A percentile compares a stretch with the other conserved stretches of the same genome.
Evolutionary conservation across 2,888 invertebrate species (phyloP).

Genomic region (Leptopilina drosophilae): DNA sequence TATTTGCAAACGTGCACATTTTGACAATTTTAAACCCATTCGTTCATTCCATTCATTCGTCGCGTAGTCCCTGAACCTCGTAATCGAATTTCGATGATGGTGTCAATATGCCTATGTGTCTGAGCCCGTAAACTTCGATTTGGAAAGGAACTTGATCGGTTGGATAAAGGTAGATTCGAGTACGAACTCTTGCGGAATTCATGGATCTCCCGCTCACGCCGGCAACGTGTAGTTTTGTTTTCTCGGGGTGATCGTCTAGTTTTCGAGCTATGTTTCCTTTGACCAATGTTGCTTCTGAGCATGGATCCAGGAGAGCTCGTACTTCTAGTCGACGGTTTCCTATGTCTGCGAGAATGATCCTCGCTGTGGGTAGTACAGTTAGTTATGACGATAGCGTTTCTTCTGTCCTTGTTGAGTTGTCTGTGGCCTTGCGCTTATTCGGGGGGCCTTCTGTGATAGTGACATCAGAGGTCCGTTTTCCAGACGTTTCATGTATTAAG

Average conservation of each 20-base stretch:
- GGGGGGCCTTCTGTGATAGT: background rate
- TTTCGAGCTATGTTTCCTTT: background rate
- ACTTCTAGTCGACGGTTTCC: background rate
- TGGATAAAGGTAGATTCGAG: background rate
- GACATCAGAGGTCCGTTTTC: too few species aligned
- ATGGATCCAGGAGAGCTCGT: constrained; percentile 33
- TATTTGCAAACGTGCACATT: too few species aligned
- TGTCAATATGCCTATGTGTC: constrained; percentile 15
- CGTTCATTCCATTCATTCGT: too few species aligned
- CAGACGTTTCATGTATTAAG: too few species aligned
- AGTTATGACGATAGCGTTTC: background rate
- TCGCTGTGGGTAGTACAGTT: background rate
- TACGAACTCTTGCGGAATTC: constrained; percentile 7
- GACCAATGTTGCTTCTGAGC: constrained; percentile 29
- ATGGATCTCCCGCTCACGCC: background rate
- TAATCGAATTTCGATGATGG: background rate
- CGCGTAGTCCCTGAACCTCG: too few species aligned
- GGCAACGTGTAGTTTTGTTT: background rate
- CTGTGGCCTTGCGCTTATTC: background rate
- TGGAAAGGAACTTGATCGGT: background rate
- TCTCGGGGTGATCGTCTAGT: background rate
- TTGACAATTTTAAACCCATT: too few species aligned
- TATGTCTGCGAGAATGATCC: background rate
- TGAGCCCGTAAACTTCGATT: constrained; percentile 10
- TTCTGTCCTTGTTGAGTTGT: background rate